phyloP scores from a whole-genome alignment of 2,113 vertebrate species.

The Pterocles gutturalis region DNA sequence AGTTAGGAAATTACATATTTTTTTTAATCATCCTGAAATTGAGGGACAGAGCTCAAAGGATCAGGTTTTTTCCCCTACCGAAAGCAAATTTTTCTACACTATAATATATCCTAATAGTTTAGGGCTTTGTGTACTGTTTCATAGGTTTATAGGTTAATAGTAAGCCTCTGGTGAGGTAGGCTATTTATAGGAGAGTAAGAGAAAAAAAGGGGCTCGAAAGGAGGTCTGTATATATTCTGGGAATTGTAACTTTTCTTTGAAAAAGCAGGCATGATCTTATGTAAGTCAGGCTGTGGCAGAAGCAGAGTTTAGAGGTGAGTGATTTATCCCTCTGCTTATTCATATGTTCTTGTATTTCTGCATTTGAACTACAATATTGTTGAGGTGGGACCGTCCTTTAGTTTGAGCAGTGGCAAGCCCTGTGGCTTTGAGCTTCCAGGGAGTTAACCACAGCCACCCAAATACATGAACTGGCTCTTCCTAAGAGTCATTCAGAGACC shows the following conservation, averaged over 20 bases:
- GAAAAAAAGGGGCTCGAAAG: neutral
- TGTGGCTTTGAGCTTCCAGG: neutral
- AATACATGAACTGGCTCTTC: neutral
- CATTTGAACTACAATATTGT: neutral
- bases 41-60: neutral
- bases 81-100: neutral
- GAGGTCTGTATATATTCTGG: neutral
- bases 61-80: neutral
- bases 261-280: neutral
- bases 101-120: neutral
- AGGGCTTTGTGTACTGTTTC: neutral
- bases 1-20: neutral
- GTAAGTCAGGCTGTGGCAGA: neutral
- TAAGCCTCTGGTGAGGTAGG: neutral
- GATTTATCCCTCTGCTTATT: neutral
- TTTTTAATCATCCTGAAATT: neutral
- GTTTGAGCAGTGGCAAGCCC: neutral
- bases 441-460: neutral
- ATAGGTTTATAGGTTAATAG: neutral
- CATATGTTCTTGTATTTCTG: neutral
- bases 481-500: rapidly evolving
- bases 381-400: neutral
- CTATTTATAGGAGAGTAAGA: neutral
- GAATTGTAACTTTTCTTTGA: neutral
- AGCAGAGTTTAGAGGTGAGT: neutral